Evolutionary conservation across 1,140 invertebrate species (phyloP).

Genomic region (Chrysomallon squamiferum): DNA sequence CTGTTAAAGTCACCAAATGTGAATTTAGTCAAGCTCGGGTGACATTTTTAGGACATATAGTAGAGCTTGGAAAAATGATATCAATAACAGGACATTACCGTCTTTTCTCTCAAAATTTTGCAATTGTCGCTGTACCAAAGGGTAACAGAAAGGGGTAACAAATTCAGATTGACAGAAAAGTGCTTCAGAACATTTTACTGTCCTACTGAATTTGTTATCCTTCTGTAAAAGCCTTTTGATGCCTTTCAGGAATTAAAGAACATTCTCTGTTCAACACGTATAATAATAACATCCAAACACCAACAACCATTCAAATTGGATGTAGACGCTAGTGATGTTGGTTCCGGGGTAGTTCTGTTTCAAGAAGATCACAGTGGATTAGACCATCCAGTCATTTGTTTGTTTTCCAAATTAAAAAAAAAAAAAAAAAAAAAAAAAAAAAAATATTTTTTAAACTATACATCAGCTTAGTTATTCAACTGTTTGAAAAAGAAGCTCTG

Average conservation of each 20-base stretch:
- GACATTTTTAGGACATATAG: constrained; percentile 21
- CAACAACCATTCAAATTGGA: too few species aligned
- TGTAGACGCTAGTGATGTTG: constrained; percentile 31
- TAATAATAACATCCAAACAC: too few species aligned
- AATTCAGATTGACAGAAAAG: constrained; percentile 44
- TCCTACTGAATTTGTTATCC: too few species aligned
- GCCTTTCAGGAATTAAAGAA: too few species aligned
- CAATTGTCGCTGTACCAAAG: constrained; percentile 52
- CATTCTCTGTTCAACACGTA: too few species aligned
- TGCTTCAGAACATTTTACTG: constrained; percentile 53
- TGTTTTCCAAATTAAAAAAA: constrained; percentile 16
- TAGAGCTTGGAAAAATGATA: constrained; percentile 12
- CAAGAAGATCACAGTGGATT: constrained; percentile 22
- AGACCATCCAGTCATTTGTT: constrained; percentile 27
- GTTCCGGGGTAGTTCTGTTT: constrained; percentile 21
- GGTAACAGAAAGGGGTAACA: constrained; percentile 44
- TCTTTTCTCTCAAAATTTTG: constrained; percentile 4
- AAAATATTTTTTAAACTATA: too few species aligned
- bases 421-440: too few species aligned
- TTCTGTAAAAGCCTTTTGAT: constrained; percentile 31
- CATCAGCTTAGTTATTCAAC: constrained; percentile 16
- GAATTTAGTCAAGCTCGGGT: constrained; percentile 14
- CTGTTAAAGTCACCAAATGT: too few species aligned
- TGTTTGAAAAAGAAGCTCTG: constrained; percentile 15
- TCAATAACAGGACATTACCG: constrained; percentile 6